Evolutionary conservation across 2,113 vertebrate genomes (phyloP).

Genomic region (Rhea pennata): DNA sequence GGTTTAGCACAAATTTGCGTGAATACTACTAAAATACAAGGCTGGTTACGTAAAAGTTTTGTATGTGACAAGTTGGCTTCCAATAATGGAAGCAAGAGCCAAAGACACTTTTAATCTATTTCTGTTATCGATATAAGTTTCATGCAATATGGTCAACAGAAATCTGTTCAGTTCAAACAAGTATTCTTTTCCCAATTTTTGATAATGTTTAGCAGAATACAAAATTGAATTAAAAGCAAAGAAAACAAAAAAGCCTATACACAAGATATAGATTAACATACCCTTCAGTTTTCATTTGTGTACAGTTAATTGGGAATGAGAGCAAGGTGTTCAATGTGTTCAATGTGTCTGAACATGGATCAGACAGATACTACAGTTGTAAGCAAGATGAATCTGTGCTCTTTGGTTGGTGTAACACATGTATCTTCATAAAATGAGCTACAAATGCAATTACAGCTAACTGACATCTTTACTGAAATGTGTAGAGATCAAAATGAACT

Average conservation of each 20-base stretch:
- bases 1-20: neutral
- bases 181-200: neutral
- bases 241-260: neutral
- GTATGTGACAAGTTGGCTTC: conserved; percentile 18
- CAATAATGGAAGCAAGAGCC: conserved; percentile 19
- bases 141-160: conserved; percentile 21
- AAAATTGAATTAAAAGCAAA: neutral
- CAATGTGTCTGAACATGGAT: neutral
- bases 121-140: neutral
- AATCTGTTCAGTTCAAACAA: neutral
- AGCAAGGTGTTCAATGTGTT: neutral
- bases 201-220: neutral
- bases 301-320: neutral
- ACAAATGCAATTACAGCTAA: neutral
- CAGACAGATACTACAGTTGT: neutral
- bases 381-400: neutral
- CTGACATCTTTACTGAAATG: neutral
- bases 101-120: conserved; percentile 29
- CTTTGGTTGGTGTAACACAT: neutral
- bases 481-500: neutral
- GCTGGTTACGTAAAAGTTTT: neutral
- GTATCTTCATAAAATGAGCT: neutral
- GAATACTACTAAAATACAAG: conserved; percentile 30
- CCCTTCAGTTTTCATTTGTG: neutral
- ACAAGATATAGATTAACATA: neutral